These are phyloP conservation scores for Labeo rohita DNA, from an alignment of 2,113 vertebrate genomes.

Conservation along the genomic window DNA sequence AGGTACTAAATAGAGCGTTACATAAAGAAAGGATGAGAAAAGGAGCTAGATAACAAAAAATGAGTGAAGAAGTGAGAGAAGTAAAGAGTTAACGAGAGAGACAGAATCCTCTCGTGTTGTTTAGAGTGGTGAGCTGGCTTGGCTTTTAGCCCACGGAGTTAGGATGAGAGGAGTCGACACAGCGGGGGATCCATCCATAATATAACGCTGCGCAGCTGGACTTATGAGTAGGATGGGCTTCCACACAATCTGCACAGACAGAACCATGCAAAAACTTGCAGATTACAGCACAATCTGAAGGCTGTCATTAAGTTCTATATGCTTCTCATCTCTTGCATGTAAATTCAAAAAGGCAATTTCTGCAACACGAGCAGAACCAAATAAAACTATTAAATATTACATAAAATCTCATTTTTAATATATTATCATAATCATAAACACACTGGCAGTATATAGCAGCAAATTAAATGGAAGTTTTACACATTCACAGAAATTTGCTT, in stretches of 20 bases:
- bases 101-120: neutral
- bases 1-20: neutral
- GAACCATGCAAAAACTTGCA: neutral
- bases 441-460: neutral
- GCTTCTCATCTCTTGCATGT: neutral
- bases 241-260: neutral
- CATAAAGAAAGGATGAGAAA: constrained; percentile 5
- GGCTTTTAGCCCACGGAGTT: constrained; percentile 34
- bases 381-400: neutral
- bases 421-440: neutral
- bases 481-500: no score
- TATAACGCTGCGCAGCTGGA: constrained; percentile 50
- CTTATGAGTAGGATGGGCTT: neutral
- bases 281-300: neutral
- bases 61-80: neutral
- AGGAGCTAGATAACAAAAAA: neutral
- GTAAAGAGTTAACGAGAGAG: constrained; percentile 2
- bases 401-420: neutral
- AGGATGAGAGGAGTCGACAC: constrained; percentile 42
- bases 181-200: constrained; percentile 50
- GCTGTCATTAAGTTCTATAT: neutral
- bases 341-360: neutral
- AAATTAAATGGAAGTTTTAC: neutral
- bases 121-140: constrained; percentile 24
- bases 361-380: neutral